A percentile compares a stretch with the other conserved stretches of the same genome.
Evolutionary conservation across 2,888 invertebrate genomes (phyloP).

Genomic region (Philonicus albiceps): DNA sequence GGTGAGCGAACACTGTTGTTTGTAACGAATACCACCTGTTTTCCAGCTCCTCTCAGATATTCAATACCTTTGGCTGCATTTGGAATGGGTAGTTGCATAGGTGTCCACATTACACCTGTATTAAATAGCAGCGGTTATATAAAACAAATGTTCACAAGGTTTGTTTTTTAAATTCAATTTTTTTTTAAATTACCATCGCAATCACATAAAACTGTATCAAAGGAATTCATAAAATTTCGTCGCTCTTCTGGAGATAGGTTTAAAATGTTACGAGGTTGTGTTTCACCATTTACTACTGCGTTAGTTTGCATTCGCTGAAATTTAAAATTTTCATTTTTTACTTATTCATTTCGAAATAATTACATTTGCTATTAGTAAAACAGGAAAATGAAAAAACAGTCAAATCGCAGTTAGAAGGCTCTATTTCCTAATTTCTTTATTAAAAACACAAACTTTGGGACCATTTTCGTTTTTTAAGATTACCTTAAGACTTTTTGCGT

Average conservation of each 20-base stretch:
- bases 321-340: not conserved
- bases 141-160: not conserved
- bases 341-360: not conserved
- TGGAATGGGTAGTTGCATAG: constrained; percentile 59
- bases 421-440: too few species aligned
- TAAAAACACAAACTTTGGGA: too few species aligned
- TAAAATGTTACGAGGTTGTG: constrained; percentile 35
- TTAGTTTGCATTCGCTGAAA: not conserved
- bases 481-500: not conserved
- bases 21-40: constrained; percentile 62
- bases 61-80: constrained; percentile 59
- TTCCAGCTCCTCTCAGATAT: constrained; percentile 60
- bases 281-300: not conserved
- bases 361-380: too few species aligned
- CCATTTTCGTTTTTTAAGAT: not conserved
- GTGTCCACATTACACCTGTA: constrained; percentile 65
- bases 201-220: constrained; percentile 68
- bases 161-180: not conserved
- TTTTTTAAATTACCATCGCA: constrained; percentile 66
- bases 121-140: not conserved
- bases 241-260: constrained; percentile 53
- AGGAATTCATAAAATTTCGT: constrained; percentile 62
- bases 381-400: too few species aligned
- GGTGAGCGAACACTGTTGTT: constrained; percentile 60
- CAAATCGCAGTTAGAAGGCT: too few species aligned